Base-by-base conservation (phyloP, 2,113 vertebrate genomes). In the Hydrochoerus hydrochaeris region DNA sequence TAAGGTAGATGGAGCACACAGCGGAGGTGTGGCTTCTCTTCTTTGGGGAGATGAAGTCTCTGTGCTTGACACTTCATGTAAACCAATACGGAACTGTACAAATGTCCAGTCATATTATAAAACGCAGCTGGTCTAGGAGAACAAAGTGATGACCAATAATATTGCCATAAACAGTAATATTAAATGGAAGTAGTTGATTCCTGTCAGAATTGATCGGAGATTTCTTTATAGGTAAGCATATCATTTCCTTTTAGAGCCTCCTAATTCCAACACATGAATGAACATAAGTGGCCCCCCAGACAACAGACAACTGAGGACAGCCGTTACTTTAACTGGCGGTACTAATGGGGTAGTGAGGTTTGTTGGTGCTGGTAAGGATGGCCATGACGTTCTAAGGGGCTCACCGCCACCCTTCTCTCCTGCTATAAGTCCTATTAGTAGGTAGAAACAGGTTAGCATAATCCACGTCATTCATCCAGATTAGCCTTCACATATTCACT, bases 171-270 rank as follows among this genome's bases (percentile, higher is more conserved):
- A 35, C 71, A 88, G 58, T 67, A 91, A 44, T 28, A 69, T 75
- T 91, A 89, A 54, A 54, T 96, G 63, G 78, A 77, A 85, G 75
- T 54, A 14, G 11, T 17, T 83, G 73, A 82, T 35, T 95, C 46
- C 54, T 57, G n/a, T 46, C 58, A 38, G 46, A 58, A 41, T 54
- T 75, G 65, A 85, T 24, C 24, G 8, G n/a, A 32, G 54, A 63
- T 88, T 41, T 38, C 41, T 58, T 41, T 26, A 57, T 46, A 78
- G 32, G 16, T 82, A 71, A 19, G 8, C 58, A 38, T 28, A 82
- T 19, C 1, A 6, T 88, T 90, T 73, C 26, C 32, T 54, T 97
- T 81, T n/a, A 69, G 65, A 83, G 67, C 8, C 24, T 62, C 24
- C 82, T 49, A 44, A 81, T 52, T 77, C 22, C 3, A n/a, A 49